Evolutionary conservation across 1,140 invertebrate genomes (phyloP), one percentile per base, ranked within the genome.

Genomic region (Drosophila parvula): DNA sequence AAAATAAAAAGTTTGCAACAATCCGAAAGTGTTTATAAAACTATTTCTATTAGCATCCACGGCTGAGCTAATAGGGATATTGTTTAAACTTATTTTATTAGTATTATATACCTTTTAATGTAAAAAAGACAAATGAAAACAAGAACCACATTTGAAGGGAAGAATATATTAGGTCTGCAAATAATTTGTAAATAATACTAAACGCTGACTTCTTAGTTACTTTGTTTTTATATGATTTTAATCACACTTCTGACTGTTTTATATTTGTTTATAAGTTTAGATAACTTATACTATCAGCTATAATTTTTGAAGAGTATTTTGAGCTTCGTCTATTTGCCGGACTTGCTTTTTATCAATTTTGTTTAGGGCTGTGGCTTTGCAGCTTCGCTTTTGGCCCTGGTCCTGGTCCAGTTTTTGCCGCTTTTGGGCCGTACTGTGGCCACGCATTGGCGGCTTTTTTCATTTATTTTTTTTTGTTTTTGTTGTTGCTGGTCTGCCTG

Each of bases 381-480:
- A 48, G 81, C 58, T 65, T 74, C 47, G 50, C 30, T 60, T 48
- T 30, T 43, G 55, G 45, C 61, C 60, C 6, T 45, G 59, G 43
- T 45, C 45, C 51, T 55, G 34, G 51, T 68, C 57, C 62, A 64
- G 45, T 60, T 81, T 73, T 77, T 48, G 47, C 56, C 47, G 68
- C 51, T 69, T n/a, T 57, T 73, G 55, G 61, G 62, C 36, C 57
- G 45, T 41, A 44, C 56, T 62, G 77, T 84, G 81, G 80, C 81
- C 81, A 85, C 77, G 79, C 79, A 59, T 69, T 75, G 77, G 67
- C 65, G 81, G 77, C 62, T 69, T 62, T 76, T 78, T 58, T n/a
- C n/a, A 28, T 10, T 38, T 43, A 14, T 36, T 30, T 30, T 28
- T 11, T 6, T 22, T 0, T 44, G 60, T 53, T 65, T 74, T 48